phyloP scores from a whole-genome alignment of 2,888 invertebrate genomes.

The Pachydiplax longipennis region DNA sequence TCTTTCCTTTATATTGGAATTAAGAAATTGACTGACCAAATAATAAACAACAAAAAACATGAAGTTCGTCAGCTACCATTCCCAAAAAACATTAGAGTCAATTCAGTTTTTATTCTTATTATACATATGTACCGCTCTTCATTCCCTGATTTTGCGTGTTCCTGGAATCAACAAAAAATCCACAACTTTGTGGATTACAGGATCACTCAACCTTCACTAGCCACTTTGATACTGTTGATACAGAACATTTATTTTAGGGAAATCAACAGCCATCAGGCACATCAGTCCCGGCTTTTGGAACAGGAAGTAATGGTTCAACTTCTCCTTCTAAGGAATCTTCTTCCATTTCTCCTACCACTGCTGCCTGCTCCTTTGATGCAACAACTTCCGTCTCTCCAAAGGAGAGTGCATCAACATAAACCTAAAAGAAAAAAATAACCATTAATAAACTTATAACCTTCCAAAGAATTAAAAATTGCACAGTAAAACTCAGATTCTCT shows the following conservation, averaged over 20 bases:
- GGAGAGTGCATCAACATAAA: constrained; percentile 58
- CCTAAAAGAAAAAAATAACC: constrained; percentile 54
- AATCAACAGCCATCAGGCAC: background rate
- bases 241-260: background rate
- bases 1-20: background rate
- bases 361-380: constrained; percentile 52
- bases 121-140: background rate
- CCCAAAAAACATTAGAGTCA: background rate
- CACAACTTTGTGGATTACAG: background rate
- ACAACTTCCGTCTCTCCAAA: constrained; percentile 54
- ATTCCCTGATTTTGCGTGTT: background rate
- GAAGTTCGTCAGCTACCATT: background rate
- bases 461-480: background rate
- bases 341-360: constrained; percentile 54
- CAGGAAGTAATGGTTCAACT: background rate
- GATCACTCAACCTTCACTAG: background rate
- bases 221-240: background rate
- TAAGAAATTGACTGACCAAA: background rate
- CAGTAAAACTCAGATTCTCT: background rate
- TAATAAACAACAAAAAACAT: background rate
- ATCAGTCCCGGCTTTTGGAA: constrained; percentile 2
- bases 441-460: background rate
- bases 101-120: background rate
- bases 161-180: background rate
- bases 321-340: constrained; percentile 50